Evolutionary conservation across 2,797 vertebrate species (phyloP), one percentile per base, ranked within the genome.

Genomic region (Pseudochromis fuscus): DNA sequence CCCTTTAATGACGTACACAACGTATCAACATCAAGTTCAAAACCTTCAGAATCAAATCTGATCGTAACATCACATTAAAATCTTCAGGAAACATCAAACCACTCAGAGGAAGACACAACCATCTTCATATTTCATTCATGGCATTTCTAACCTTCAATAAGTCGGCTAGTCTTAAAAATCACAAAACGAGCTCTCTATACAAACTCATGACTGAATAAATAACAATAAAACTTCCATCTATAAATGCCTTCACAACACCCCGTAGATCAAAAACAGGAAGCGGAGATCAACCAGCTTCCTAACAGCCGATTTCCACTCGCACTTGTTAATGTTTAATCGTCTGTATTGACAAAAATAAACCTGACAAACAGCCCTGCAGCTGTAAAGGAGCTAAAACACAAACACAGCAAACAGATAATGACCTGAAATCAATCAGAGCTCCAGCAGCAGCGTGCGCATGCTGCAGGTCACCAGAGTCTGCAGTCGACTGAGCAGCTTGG

Each of bases 341-440:
- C 42, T 46, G 19, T 8, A 28, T 7, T 30, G 38, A 40, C 44
- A 24, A 27, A 51, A 60, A 44, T 67, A 57, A 71, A 67, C 42
- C 66, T 74, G 55, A 63, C 40, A 56, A 55, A 72, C 63, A 23
- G 42, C 30, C 42, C n/a, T 7, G 52, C 40, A 21, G 48, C 55
- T 18, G 16, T 4, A 13, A 23, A 2, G 35, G 37, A 55, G 35
- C 45, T 27, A 30, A 50, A 73, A 71, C 37, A 68, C 76, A 59
- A 72, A 75, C 72, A 56, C 68, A 68, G 66, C 72, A 60, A 56
- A 66, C 67, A 18, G 51, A 74, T 61, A 77, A 63, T 10, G 62
- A 81, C 15, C 63, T 18, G 15, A 31, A 68, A 75, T 80, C 81
- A 75, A 76, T 82, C 73, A 31, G 45, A 45, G 63, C 69, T 24